These are phyloP conservation scores for Phataginus tricuspis DNA, from an alignment of 2,797 vertebrate genomes.

Conservation along the genomic window DNA sequence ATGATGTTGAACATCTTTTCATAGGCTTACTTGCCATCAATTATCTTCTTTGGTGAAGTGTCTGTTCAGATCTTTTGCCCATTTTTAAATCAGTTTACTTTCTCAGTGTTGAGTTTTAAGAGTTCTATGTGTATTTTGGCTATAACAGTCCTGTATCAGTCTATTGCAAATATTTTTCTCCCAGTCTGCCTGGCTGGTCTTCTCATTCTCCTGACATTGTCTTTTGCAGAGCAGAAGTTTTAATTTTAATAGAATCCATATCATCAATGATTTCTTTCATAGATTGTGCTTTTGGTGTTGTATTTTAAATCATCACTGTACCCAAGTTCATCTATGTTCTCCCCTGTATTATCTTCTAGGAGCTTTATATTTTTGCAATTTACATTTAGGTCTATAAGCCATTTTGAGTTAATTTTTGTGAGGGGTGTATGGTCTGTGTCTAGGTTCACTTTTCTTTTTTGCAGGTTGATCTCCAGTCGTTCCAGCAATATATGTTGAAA, in stretches of 20 bases:
- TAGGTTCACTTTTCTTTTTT: not conserved
- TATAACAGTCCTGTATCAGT: not conserved
- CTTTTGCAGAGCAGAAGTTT: not conserved
- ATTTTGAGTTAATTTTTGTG: slow-evolving; percentile 13
- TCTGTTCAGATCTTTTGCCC: not conserved
- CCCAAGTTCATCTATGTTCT: not conserved
- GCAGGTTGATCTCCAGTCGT: not conserved
- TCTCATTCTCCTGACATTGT: slow-evolving; percentile 12
- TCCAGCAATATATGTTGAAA: not conserved
- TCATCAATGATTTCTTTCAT: not conserved
- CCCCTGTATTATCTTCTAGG: not conserved
- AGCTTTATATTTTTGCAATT: not conserved
- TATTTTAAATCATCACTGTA: not conserved
- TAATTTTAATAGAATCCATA: not conserved
- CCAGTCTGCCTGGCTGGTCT: not conserved
- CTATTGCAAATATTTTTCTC: not conserved
- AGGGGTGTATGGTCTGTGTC: not conserved
- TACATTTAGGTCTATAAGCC: not conserved
- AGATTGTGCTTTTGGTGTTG: not conserved
- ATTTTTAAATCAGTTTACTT: not conserved
- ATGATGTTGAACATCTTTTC: not conserved
- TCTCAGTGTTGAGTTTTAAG: not conserved
- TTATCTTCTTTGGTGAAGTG: not conserved
- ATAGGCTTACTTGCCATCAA: not conserved
- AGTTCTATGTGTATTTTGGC: not conserved